A percentile compares a stretch with the other conserved stretches of the same genome.
Evolutionary conservation across 2,888 invertebrate species (phyloP).

Genomic region (Orchesellides sinensis): DNA sequence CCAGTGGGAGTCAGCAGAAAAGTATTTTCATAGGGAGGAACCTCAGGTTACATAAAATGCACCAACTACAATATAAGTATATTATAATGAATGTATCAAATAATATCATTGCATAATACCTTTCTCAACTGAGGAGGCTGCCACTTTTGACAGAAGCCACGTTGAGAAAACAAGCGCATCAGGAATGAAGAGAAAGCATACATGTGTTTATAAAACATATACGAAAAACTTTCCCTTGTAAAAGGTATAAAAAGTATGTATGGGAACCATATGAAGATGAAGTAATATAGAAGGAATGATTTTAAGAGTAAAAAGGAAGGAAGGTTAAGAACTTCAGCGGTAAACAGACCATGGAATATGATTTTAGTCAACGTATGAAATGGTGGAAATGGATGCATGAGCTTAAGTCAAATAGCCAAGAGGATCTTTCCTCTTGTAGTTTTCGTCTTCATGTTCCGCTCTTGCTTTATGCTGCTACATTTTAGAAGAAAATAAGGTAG

Average conservation of each 20-base stretch:
- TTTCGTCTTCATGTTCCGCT: conserved; percentile 1
- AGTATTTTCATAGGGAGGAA: neutral
- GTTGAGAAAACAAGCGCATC: neutral
- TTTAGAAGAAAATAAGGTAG: conserved; percentile 14
- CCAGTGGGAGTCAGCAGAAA: neutral
- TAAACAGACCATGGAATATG: conserved; percentile 66
- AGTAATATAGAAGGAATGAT: neutral
- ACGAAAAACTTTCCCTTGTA: too few relatives aligned
- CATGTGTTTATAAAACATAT: neutral
- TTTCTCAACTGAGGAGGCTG: neutral
- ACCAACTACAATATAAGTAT: neutral
- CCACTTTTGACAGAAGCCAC: conserved; percentile 30
- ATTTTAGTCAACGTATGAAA: conserved; percentile 45
- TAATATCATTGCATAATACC: neutral
- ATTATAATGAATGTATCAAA: neutral
- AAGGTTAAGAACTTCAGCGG: conserved; percentile 57
- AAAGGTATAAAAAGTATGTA: neutral
- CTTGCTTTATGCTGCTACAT: neutral
- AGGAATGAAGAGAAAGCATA: neutral
- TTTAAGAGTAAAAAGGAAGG: neutral
- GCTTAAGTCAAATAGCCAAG: conserved; percentile 68
- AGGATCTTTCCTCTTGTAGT: conserved; percentile 41
- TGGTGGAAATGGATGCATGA: conserved; percentile 60
- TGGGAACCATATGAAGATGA: neutral
- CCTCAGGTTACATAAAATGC: neutral